Percentiles rank a stretch among this genome's conserved stretches.
Evolutionary conservation across 2,888 invertebrate genomes (phyloP).

Genomic region (Tillus elongatus): DNA sequence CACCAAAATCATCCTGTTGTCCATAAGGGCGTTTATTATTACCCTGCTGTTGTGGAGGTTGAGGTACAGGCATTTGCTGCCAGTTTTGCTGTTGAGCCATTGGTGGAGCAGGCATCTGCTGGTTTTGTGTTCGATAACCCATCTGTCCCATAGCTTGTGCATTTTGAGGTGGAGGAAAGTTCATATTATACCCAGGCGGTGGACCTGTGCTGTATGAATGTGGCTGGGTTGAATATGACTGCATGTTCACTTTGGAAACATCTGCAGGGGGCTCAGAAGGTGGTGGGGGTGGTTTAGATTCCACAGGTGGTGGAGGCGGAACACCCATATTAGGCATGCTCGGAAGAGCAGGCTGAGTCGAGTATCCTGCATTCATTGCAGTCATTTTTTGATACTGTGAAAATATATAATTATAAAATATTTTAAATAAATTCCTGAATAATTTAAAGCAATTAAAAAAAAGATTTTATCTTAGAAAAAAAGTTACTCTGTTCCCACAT

Average conservation of each 20-base stretch:
- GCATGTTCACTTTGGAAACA: slow-evolving; percentile 8
- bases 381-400: slow-evolving; percentile 48
- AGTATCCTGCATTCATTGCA: slow-evolving; percentile 26
- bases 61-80: background rate
- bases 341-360: slow-evolving; percentile 28
- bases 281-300: slow-evolving; percentile 39
- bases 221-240: slow-evolving; percentile 10
- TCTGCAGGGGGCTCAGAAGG: slow-evolving; percentile 33
- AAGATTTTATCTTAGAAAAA: too few relatives aligned
- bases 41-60: slow-evolving; percentile 8
- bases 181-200: slow-evolving; percentile 6
- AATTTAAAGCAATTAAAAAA: too few relatives aligned
- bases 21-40: slow-evolving; percentile 17
- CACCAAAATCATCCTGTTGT: slow-evolving; percentile 15
- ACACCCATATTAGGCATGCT: slow-evolving; percentile 35
- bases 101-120: background rate
- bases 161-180: slow-evolving; percentile 1
- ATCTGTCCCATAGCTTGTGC: too few relatives aligned
- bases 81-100: background rate
- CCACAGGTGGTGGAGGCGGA: slow-evolving; percentile 44
- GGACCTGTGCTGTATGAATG: slow-evolving; percentile 3
- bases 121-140: too few relatives aligned
- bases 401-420: slow-evolving; percentile 11
- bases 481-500: too few relatives aligned
- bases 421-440: slow-evolving; percentile 7